A percentile compares a stretch with the other conserved stretches of the same genome.
These are phyloP conservation scores for Orthonyx spaldingii DNA, from an alignment of 2,113 vertebrate species.

Conservation along the genomic window DNA sequence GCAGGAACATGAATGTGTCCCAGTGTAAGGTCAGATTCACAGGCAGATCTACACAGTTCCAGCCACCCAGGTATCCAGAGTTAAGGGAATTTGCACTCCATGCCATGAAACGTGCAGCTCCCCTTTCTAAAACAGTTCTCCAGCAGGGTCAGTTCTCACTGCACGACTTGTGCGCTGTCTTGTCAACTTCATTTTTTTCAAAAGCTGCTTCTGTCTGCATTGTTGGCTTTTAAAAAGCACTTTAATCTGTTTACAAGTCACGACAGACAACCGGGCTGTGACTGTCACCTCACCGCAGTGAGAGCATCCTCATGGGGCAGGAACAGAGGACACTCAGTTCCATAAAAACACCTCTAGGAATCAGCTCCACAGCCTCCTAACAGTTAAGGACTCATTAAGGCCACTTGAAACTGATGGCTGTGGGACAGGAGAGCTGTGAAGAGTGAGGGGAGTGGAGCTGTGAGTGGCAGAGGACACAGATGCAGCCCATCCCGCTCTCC, in stretches of 20 bases:
- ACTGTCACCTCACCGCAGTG: background rate
- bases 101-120: background rate
- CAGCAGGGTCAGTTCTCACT: background rate
- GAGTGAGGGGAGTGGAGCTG: background rate
- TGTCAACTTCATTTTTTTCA: background rate
- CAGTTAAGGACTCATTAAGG: background rate
- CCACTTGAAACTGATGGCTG: fast-evolving
- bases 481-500: background rate
- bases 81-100: background rate
- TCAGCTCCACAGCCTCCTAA: background rate
- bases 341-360: background rate
- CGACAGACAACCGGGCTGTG: background rate
- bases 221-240: background rate
- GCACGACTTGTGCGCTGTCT: fast-evolving
- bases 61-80: background rate
- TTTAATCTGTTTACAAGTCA: background rate
- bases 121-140: background rate
- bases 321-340: background rate
- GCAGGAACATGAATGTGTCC: background rate
- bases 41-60: fast-evolving
- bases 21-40: background rate
- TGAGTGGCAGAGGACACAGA: background rate
- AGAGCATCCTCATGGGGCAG: background rate
- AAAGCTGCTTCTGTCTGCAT: background rate
- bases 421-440: background rate